These are phyloP conservation scores for Corythucha ciliata DNA, from an alignment of 2,888 invertebrate genomes.

Conservation along the genomic window DNA sequence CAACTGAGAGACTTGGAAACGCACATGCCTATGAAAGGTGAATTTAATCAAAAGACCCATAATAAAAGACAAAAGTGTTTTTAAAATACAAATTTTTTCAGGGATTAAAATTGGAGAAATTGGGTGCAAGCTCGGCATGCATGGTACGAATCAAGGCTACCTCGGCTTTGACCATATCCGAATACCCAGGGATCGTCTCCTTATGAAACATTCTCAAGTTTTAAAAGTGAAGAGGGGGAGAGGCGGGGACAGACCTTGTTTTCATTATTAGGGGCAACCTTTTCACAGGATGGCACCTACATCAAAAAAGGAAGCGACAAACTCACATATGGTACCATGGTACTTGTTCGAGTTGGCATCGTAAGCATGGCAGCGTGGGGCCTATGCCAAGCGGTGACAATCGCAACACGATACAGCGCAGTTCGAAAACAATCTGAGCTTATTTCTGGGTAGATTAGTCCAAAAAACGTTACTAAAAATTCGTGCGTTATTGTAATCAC, in stretches of 20 bases:
- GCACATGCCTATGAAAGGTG: constrained; percentile 71
- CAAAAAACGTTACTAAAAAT: too few species aligned
- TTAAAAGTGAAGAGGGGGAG: constrained; percentile 32
- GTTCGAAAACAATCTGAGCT: constrained; percentile 82
- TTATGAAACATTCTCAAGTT: constrained; percentile 89
- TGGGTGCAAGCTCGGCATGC: constrained; percentile 88
- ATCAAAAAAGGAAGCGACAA: constrained; percentile 75
- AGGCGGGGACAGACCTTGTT: background rate
- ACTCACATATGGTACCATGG: constrained; percentile 83
- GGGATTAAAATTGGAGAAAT: constrained; percentile 87
- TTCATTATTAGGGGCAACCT: too few species aligned
- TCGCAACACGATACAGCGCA: constrained; percentile 83
- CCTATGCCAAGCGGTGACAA: constrained; percentile 74
- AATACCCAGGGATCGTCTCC: constrained; percentile 77
- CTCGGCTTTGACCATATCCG: constrained; percentile 76
- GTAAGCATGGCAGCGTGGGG: constrained; percentile 68
- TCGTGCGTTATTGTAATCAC: background rate
- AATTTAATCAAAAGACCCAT: background rate
- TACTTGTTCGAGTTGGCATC: constrained; percentile 80
- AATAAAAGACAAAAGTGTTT: background rate
- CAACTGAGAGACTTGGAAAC: constrained; percentile 81
- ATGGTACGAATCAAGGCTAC: constrained; percentile 85
- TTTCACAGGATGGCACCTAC: constrained; percentile 71
- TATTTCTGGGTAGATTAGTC: constrained; percentile 48
- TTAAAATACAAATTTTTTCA: constrained; percentile 32